Evolutionary conservation across 1,140 invertebrate species (phyloP).

Genomic region (Ctenoplectra terminalis): DNA sequence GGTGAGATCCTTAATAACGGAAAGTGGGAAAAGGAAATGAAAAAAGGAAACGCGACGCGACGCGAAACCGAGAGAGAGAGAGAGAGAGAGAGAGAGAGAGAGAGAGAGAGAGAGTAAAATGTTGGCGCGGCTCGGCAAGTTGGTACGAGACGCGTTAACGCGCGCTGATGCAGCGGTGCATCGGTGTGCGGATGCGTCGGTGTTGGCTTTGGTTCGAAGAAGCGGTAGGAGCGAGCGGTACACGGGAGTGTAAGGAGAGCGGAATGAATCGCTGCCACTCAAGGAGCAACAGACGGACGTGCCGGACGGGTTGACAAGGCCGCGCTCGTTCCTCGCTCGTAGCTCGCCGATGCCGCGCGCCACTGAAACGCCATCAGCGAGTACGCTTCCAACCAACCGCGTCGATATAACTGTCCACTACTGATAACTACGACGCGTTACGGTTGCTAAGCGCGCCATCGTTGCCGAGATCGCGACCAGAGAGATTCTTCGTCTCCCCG

Average conservation of each 20-base stretch:
- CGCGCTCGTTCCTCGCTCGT: conserved; percentile 49
- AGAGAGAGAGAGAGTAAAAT: neutral
- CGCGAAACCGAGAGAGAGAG: neutral
- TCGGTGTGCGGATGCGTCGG: neutral
- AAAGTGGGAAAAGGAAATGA: too few species aligned
- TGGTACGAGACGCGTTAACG: neutral
- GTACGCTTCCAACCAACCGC: conserved; percentile 43
- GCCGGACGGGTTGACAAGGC: conserved; percentile 69
- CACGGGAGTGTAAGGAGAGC: conserved; percentile 73
- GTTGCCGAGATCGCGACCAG: conserved; percentile 32
- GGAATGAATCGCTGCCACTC: conserved; percentile 78
- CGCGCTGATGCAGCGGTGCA: neutral
- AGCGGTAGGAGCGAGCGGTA: conserved; percentile 54
- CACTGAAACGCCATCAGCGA: conserved; percentile 48
- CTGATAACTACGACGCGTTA: conserved; percentile 45
- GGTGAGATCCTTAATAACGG: too few species aligned
- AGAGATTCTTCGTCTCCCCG: conserved; percentile 41
- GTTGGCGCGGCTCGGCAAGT: neutral
- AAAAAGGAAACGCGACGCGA: neutral
- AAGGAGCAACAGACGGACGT: conserved; percentile 73
- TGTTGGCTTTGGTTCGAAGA: conserved; percentile 1
- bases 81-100: neutral
- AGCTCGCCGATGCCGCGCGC: conserved; percentile 9
- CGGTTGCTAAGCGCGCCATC: conserved; percentile 39
- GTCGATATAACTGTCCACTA: conserved; percentile 54